Base-by-base conservation (phyloP, 2,888 invertebrate genomes). In the Encarsia formosa region DNA sequence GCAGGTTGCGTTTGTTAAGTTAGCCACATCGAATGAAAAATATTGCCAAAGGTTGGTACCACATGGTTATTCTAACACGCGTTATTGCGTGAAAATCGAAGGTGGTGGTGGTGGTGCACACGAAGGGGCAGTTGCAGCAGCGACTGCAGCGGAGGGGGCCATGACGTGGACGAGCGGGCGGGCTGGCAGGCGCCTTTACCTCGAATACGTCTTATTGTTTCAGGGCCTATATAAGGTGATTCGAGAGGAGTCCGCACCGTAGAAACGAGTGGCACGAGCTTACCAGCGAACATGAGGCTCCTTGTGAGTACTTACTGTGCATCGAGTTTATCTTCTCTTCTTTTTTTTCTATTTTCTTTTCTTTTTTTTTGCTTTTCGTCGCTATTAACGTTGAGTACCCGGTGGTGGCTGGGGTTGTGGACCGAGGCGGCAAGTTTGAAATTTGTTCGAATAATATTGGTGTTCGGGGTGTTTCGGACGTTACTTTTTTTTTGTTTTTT, bases 221-320 rank as follows among this genome's bases (percentile, higher is more conserved):
- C 15, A 54, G 49, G 56, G 20, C 4, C 64, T 65, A 67, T 66
- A 66, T 66, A 66, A 66, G 60, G 60, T 61, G 62, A 60, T 61
- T 57, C 47, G n/a, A n/a, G n/a, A 44, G 41, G 40, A 8, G 6
- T 23, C 44, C 29, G 45, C 57, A 48, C 48, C 39, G 29, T 39
- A 37, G 20, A 31, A 65, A 62, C 63, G 58, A 55, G 45, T 54
- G 59, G 44, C 60, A 49, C 57, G 58, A 52, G 59, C 61, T 60
- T 60, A 62, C 50, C 59, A 51, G 54, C 61, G 53, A 65, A 58
- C 63, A 66, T 65, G 65, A 64, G 57, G 59, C 57, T 60, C 60
- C 58, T 66, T 19, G 66, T 66, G 61, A 66, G 66, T 66, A 61
- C 34, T n/a, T n/a, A n/a, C n/a, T n/a, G n/a, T n/a, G n/a, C n/a